Conservation (phyloP, 2,113 vertebrate species). For the Chloropsis hardwickii region DNA sequence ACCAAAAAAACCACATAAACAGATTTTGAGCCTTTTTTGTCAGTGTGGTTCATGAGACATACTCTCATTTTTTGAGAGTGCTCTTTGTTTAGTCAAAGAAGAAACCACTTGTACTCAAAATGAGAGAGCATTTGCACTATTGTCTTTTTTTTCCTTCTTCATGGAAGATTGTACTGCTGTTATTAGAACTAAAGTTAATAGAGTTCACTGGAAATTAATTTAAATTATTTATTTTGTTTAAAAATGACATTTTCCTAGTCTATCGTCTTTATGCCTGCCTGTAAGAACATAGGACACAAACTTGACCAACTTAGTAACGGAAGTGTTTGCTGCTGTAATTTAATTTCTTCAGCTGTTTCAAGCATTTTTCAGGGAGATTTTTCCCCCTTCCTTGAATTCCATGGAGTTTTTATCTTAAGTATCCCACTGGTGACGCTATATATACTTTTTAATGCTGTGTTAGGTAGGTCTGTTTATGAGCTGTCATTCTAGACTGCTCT, state of each 20-base stretch:
- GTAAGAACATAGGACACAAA: neutral
- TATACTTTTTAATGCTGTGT: neutral
- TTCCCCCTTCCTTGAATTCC: neutral
- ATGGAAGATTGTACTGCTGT: neutral
- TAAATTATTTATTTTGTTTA: neutral
- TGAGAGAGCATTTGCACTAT: conserved; percentile 11
- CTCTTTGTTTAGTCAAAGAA: neutral
- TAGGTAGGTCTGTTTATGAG: neutral
- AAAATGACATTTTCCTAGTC: neutral
- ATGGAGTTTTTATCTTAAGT: neutral
- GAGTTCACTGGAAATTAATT: neutral
- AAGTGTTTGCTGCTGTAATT: neutral
- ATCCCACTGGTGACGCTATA: neutral
- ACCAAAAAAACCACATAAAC: neutral
- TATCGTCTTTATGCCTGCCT: neutral
- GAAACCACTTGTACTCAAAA: neutral
- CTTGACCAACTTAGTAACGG: neutral
- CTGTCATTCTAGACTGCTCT: neutral
- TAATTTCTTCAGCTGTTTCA: neutral
- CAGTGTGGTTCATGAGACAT: neutral
- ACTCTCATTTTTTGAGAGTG: neutral
- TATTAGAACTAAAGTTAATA: neutral
- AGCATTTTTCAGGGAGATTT: neutral
- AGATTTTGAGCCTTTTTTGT: neutral
- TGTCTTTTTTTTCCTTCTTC: neutral